Percentiles rank a stretch among this genome's conserved stretches.
Conservation (phyloP, 2,113 vertebrate species). For the Antechinus stuartii region DNA sequence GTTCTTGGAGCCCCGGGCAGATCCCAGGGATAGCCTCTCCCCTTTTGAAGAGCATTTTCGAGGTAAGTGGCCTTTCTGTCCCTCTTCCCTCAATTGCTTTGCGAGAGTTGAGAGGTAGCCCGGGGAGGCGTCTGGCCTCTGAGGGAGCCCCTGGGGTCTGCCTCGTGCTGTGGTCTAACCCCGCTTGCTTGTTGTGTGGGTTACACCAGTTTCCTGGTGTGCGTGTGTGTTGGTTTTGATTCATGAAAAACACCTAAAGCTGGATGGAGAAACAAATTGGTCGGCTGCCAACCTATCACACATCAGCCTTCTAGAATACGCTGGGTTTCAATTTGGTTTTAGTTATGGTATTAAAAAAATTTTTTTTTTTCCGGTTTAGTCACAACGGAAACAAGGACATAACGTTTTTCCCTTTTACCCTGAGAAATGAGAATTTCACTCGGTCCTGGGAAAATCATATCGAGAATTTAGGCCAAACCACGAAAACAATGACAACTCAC, state of each 20-base stretch:
- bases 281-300: conserved; percentile 46
- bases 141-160: conserved; percentile 28
- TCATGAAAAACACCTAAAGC: background rate
- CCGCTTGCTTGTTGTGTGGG: background rate
- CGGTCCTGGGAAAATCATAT: conserved; percentile 37
- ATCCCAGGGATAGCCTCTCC: background rate
- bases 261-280: conserved; percentile 60
- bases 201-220: background rate
- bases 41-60: conserved; percentile 58
- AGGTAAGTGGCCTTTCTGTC: conserved; percentile 72
- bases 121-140: conserved; percentile 27
- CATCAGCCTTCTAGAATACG: conserved; percentile 50
- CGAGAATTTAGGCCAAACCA: conserved; percentile 39
- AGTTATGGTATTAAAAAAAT: conserved; percentile 26
- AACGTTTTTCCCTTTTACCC: conserved; percentile 60
- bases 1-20: background rate
- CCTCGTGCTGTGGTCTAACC: background rate
- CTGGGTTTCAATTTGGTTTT: conserved; percentile 54
- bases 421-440: conserved; percentile 64
- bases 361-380: conserved; percentile 37
- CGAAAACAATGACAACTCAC: conserved; percentile 18
- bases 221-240: background rate
- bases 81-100: conserved; percentile 43
- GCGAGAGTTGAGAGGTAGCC: conserved; percentile 24
- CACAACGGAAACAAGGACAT: conserved; percentile 53